Conservation (phyloP, 2,888 invertebrate genomes). For the Agrochola circellaris region DNA sequence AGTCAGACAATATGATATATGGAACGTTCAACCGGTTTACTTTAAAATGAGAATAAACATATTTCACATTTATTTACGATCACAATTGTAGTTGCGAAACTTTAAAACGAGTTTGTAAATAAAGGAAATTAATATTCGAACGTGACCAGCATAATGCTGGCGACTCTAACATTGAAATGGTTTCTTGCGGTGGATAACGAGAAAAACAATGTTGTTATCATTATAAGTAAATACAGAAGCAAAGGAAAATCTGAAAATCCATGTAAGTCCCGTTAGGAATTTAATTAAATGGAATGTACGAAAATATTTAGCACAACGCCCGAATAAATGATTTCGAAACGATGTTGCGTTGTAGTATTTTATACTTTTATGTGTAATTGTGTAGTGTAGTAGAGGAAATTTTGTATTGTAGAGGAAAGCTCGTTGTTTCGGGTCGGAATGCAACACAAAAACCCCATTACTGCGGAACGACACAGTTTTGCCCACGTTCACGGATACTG, state of each 20-base stretch:
- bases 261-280: constrained; percentile 41
- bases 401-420: constrained; percentile 38
- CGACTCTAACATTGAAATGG: constrained; percentile 10
- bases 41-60: constrained; percentile 44
- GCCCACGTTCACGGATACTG: constrained; percentile 56
- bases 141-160: constrained; percentile 28
- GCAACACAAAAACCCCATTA: constrained; percentile 75
- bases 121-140: constrained; percentile 59
- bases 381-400: constrained; percentile 24
- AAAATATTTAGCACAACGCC: constrained; percentile 45
- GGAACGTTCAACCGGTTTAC: constrained; percentile 31
- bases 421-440: constrained; percentile 61
- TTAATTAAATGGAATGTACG: constrained; percentile 59
- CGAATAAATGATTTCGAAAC: constrained; percentile 47
- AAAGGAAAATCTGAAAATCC: constrained; percentile 25
- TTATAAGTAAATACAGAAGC: constrained; percentile 33
- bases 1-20: constrained; percentile 45
- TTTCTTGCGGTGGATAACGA: constrained; percentile 25
- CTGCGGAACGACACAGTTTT: constrained; percentile 67
- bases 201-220: constrained; percentile 35
- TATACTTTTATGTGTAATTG: constrained; percentile 31
- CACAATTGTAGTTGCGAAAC: constrained; percentile 29
- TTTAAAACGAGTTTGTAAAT: constrained; percentile 48
- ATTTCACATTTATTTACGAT: constrained; percentile 53
- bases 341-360: constrained; percentile 38